A percentile compares a stretch with the other conserved stretches of the same genome.
Conservation (phyloP, 2,888 invertebrate genomes). For the Drosophila multiciliata region DNA sequence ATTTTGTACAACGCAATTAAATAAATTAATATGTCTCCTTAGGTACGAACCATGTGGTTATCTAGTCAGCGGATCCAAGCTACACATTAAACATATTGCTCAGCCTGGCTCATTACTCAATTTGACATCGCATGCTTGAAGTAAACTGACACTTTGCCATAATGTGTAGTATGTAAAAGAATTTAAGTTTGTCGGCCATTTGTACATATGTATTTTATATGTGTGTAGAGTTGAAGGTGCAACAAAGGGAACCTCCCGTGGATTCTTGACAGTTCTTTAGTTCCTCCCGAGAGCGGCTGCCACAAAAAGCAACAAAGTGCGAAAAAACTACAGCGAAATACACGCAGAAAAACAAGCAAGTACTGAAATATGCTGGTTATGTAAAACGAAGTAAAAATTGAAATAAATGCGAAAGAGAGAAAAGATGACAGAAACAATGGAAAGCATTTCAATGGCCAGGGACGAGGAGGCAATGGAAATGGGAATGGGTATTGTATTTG, state of each 20-base stretch:
- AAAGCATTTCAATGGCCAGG: conserved; percentile 42
- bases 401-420: conserved; percentile 29
- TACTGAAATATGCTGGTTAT: conserved; percentile 18
- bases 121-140: conserved; percentile 46
- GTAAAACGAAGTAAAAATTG: conserved; percentile 6
- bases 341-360: conserved; percentile 7
- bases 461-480: conserved; percentile 9
- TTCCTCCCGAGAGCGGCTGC: conserved; percentile 8
- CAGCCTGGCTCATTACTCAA: conserved; percentile 38
- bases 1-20: conserved; percentile 18
- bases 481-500: conserved; percentile 1
- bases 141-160: conserved; percentile 54
- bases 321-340: conserved; percentile 52
- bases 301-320: conserved; percentile 58
- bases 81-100: conserved; percentile 20
- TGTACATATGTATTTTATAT: conserved; percentile 6
- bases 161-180: conserved; percentile 51
- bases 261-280: conserved; percentile 20
- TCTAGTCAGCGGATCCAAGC: conserved; percentile 20
- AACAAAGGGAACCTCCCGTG: conserved; percentile 28
- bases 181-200: conserved; percentile 46
- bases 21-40: conserved; percentile 2
- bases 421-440: conserved; percentile 62
- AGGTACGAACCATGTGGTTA: conserved; percentile 50
- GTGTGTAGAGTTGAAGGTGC: conserved; percentile 24